phyloP scores from a whole-genome alignment of 2,113 vertebrate species.

The Mustelus asterias region DNA sequence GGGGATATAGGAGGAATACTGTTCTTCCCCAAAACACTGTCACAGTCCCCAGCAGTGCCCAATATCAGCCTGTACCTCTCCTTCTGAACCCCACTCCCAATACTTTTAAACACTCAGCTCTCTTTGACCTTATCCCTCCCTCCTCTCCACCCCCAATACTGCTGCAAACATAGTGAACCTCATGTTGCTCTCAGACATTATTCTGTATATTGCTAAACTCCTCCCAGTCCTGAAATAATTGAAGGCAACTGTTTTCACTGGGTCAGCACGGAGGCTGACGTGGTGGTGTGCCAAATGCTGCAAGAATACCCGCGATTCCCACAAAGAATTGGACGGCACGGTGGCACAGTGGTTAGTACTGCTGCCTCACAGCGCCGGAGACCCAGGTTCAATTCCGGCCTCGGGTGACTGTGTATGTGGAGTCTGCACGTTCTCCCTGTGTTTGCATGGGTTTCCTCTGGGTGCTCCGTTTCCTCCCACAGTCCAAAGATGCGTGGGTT shows the following conservation, averaged over 20 bases:
- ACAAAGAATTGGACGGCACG: background rate
- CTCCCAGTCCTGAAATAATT: background rate
- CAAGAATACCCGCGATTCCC: background rate
- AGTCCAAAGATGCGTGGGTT: too few relatives aligned
- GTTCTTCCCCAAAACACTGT: background rate
- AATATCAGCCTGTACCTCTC: background rate
- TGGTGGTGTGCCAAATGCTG: background rate
- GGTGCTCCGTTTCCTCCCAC: too few relatives aligned
- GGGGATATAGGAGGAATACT: background rate
- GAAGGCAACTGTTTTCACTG: background rate
- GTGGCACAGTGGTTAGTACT: too few relatives aligned
- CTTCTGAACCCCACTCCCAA: background rate
- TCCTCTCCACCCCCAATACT: background rate
- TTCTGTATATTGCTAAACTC: background rate
- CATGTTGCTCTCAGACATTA: background rate
- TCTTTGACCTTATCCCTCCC: too few relatives aligned
- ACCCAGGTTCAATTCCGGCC: too few relatives aligned
- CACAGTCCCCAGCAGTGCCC: background rate
- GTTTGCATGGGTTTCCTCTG: too few relatives aligned
- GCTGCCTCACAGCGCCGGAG: too few relatives aligned
- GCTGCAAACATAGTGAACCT: background rate
- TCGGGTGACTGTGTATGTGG: too few relatives aligned
- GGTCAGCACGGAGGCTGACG: background rate
- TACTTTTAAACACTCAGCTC: background rate
- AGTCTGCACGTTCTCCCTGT: too few relatives aligned